Base-by-base conservation (phyloP, 2,888 invertebrate species). In the Apodemia duryi region DNA sequence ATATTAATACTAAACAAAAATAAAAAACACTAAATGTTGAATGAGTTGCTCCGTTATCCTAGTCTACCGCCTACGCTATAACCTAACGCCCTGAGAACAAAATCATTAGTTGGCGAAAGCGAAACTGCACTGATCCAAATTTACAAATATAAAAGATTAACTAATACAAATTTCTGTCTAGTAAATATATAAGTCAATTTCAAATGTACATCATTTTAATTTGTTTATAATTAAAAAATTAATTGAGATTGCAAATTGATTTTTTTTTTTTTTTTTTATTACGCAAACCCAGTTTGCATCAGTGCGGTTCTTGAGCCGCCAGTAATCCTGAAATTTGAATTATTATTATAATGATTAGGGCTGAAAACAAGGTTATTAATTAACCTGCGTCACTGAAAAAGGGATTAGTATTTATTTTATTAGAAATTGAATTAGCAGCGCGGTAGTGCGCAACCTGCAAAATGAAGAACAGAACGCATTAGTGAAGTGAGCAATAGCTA, bases 271-370 rank as follows among this genome's bases (percentile, higher is more conserved):
- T n/a, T n/a, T n/a, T n/a, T n/a, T n/a, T n/a, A 5, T 13, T 11
- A 43, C 11, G 46, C 13, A 46, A 46, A 46, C 46, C 13, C 11
- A 29, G 32, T 6, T 57, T 57, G 57, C 4, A 57, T 57, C 57
- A 32, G 29, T 32, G 57, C 10, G 32, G 32, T 32, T 11, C 13
- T 13, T 11, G 28, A 28, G 28, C 77, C 77, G 76, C 77, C 79
- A 72, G 63, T 76, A 66, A 76, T 80, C 89, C 89, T 89, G 89
- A 87, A 89, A 89, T 81, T 82, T 84, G 77, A 86, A 84, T 80
- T 13, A 46, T 46, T 46, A 46, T 43, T 11, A 43, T 43, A 43
- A 43, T 68, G 49, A 72, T 88, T 86, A 88, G 78, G 80, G 80
- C 89, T 90, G 89, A 88, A 90, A 89, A 86, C 81, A 86, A 87